Base-by-base conservation (phyloP, 2,888 invertebrate genomes). In the Pristionchus entomophagus region DNA sequence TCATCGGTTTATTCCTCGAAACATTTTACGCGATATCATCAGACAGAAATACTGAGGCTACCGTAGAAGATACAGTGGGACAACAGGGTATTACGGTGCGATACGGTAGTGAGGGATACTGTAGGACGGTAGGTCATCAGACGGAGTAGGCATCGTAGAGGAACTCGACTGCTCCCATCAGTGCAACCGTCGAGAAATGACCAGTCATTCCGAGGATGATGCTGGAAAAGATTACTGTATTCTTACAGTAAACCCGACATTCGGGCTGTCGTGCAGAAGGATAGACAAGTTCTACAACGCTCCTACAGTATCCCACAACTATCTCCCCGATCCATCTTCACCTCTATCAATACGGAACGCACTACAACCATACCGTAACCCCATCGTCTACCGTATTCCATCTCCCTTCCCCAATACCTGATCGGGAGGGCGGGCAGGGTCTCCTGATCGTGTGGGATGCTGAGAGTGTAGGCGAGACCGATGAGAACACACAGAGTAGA, bases 361-460 rank as follows among this genome's bases (percentile, higher is more conserved):
- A 29, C 17, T 6, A 26, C 29, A 29, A 17, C 29, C 49, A 6
- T 17, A 78, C 26, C 2, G 78, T 26, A 49, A 22, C 29, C 8
- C 29, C 22, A 77, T 8, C 32, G 26, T 35, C 8, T 56, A n/a
- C n/a, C n/a, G n/a, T n/a, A n/a, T n/a, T n/a, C n/a, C n/a, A n/a
- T n/a, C n/a, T n/a, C n/a, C 22, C n/a, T 5, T 56, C 4, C 17
- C 4, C 5, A 17, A 35, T 65, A 65, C 83, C 83, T 84, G 77
- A 85, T 77, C 1, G 85, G 85, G 53, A 85, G 85, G 5, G 85
- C 85, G 32, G 84, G 84, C 10, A 84, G 65, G 0, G 84, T 69
- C 35, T 73, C 73, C 14, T 22, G 26, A 5, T 51, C 53, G 8
- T 35, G 8, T 12, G 29, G 49, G 41, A 85, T 85, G 56, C n/a